These are phyloP conservation scores for Eulemur albifrons DNA, from an alignment of 2,797 vertebrate genomes.

Conservation along the genomic window DNA sequence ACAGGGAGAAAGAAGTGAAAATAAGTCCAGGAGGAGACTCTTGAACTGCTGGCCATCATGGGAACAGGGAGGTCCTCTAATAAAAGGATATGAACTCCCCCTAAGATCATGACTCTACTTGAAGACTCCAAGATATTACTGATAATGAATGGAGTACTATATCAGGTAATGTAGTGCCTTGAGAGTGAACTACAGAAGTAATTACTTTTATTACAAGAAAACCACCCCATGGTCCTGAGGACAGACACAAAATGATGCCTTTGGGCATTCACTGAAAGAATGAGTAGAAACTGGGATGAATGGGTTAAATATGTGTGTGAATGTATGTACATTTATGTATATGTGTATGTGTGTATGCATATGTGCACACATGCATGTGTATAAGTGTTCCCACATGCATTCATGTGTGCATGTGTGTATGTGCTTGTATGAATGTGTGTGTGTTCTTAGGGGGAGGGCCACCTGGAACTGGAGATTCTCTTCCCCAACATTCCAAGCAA, in stretches of 20 bases:
- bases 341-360: neutral
- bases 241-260: neutral
- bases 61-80: neutral
- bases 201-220: neutral
- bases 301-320: neutral
- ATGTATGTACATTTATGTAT: neutral
- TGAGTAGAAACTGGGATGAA: neutral
- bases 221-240: neutral
- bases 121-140: neutral
- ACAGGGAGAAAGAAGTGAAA: neutral
- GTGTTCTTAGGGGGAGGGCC: neutral
- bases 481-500: neutral
- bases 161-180: neutral
- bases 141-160: neutral
- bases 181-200: neutral
- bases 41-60: neutral
- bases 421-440: neutral
- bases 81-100: neutral
- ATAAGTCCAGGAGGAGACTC: neutral
- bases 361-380: fast-evolving
- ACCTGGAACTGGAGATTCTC: neutral
- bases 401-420: neutral
- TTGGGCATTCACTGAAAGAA: neutral
- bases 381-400: neutral
- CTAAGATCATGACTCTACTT: neutral